A percentile compares a stretch with the other conserved stretches of the same genome.
These are phyloP conservation scores for Brachionichthys hirsutus DNA, from an alignment of 2,113 vertebrate genomes.

Conservation along the genomic window DNA sequence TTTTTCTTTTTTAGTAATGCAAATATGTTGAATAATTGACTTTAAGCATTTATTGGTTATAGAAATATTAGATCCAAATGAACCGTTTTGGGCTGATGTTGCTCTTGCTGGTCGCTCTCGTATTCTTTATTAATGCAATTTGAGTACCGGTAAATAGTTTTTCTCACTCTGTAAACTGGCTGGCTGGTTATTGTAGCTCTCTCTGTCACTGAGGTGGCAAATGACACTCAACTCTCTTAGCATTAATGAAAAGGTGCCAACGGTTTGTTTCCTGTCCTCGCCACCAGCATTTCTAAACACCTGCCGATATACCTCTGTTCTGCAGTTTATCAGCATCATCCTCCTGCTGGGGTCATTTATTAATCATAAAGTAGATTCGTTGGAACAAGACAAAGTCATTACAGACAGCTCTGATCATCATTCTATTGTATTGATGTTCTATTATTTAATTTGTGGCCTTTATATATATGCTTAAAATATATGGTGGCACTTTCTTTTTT, in stretches of 20 bases:
- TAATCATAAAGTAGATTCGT: neutral
- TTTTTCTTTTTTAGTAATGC: neutral
- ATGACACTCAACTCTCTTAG: conserved; percentile 52
- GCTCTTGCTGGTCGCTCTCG: neutral
- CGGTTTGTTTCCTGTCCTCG: conserved; percentile 56
- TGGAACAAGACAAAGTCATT: neutral
- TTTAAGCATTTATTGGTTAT: neutral
- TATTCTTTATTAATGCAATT: neutral
- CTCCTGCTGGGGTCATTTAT: neutral
- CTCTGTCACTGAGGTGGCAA: conserved; percentile 38
- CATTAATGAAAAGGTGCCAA: conserved; percentile 62
- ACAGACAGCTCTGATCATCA: too few species aligned
- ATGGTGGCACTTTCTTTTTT: too few species aligned
- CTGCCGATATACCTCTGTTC: conserved; percentile 17
- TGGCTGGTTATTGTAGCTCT: conserved; percentile 23
- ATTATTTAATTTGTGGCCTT: neutral
- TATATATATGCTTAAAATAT: too few species aligned
- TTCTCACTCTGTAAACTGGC: conserved; percentile 4
- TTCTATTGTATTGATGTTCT: neutral
- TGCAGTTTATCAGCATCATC: conserved; percentile 3
- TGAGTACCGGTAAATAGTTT: neutral
- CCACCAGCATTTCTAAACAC: conserved; percentile 36
- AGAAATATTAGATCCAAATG: too few species aligned
- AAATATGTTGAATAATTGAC: neutral
- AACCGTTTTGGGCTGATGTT: too few species aligned